Evolutionary conservation across 2,888 invertebrate genomes (phyloP).

Genomic region (Schrankia costaestrigalis): DNA sequence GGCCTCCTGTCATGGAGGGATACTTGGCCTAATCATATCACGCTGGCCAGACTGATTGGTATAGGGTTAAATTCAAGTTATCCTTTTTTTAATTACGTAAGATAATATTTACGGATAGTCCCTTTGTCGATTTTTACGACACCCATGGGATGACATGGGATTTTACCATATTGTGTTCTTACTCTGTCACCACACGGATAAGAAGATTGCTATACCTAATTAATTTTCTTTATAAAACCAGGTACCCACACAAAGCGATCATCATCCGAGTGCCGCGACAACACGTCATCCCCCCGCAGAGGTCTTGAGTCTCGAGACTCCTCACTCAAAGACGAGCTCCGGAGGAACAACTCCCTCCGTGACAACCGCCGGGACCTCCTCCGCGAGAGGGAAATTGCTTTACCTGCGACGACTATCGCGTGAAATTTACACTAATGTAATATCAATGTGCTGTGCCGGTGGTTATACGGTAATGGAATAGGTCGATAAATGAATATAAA

Average conservation of each 20-base stretch:
- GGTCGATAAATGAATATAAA: slow-evolving; percentile 1
- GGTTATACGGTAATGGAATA: slow-evolving; percentile 13
- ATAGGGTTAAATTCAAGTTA: too few relatives aligned
- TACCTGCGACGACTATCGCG: slow-evolving; percentile 62
- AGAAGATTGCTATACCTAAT: not conserved
- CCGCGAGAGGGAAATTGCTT: slow-evolving; percentile 40
- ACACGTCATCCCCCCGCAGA: slow-evolving; percentile 59
- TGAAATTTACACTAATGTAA: slow-evolving; percentile 36
- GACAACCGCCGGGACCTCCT: slow-evolving; percentile 56
- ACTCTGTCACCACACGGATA: too few relatives aligned
- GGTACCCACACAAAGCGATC: slow-evolving; percentile 75
- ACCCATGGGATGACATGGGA: too few relatives aligned
- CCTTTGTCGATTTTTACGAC: too few relatives aligned
- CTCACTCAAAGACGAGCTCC: slow-evolving; percentile 60
- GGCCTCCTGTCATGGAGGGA: too few relatives aligned
- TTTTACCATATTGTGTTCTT: too few relatives aligned
- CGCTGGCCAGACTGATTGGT: too few relatives aligned
- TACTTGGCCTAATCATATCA: too few relatives aligned
- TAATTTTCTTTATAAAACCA: slow-evolving; percentile 20
- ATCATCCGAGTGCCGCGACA: slow-evolving; percentile 73
- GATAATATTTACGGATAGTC: too few relatives aligned
- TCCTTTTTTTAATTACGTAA: too few relatives aligned
- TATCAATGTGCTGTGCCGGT: slow-evolving; percentile 7
- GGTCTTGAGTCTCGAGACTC: slow-evolving; percentile 60
- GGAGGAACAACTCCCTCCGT: slow-evolving; percentile 67